Percentiles rank a stretch among this genome's conserved stretches.
phyloP scores from a whole-genome alignment of 2,113 vertebrate species.

The Scalopus aquaticus region DNA sequence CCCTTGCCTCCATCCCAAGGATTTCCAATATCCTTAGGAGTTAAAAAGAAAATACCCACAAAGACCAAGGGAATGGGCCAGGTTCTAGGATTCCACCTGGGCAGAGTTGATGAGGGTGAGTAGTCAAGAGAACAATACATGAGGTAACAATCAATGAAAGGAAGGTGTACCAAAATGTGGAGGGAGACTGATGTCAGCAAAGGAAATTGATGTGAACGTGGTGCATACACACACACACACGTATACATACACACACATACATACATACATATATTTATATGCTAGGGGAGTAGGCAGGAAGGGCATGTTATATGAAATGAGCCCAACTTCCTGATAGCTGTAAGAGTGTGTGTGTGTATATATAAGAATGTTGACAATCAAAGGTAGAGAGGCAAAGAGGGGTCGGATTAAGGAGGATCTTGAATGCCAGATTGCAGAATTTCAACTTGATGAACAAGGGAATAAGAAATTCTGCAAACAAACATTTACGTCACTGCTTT shows the following conservation, averaged over 20 bases:
- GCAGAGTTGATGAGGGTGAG: background rate
- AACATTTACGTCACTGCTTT: constrained; percentile 4
- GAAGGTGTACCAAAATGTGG: background rate
- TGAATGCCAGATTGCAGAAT: constrained; percentile 8
- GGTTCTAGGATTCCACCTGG: background rate
- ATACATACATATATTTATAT: no score
- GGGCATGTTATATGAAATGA: background rate
- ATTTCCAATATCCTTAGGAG: background rate
- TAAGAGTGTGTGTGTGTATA: background rate
- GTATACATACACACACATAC: no score
- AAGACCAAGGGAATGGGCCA: background rate
- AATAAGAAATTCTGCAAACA: constrained; percentile 28
- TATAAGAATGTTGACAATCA: background rate
- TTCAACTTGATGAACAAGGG: constrained; percentile 6
- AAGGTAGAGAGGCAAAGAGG: background rate
- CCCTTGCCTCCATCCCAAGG: background rate
- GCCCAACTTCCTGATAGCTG: background rate
- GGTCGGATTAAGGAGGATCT: background rate
- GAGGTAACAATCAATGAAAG: background rate
- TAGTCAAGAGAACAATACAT: background rate
- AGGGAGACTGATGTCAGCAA: background rate
- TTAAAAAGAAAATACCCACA: background rate
- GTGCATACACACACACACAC: no score
- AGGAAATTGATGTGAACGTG: background rate
- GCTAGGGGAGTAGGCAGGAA: background rate